These are phyloP conservation scores for Tretioscincus oriximinensis DNA, from an alignment of 2,113 vertebrate genomes.

Conservation along the genomic window DNA sequence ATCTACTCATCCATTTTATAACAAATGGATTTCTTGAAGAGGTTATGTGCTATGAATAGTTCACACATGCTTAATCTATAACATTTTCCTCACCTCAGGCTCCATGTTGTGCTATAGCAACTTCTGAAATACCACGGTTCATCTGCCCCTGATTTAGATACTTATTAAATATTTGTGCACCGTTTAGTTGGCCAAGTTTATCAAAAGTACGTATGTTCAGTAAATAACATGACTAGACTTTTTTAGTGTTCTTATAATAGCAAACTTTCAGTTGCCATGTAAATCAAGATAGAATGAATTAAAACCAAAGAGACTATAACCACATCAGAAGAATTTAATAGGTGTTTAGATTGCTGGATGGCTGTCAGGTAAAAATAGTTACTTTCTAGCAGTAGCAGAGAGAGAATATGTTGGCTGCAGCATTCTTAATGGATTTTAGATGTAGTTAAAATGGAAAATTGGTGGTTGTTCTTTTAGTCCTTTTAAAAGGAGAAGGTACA, in stretches of 20 bases:
- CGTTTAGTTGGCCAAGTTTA: neutral
- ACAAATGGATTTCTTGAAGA: too few relatives aligned
- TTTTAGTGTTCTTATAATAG: neutral
- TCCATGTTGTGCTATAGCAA: too few relatives aligned
- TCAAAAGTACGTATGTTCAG: too few relatives aligned
- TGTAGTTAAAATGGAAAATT: neutral
- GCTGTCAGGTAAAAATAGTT: neutral
- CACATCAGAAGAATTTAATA: neutral
- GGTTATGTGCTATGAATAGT: too few relatives aligned
- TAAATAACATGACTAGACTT: neutral
- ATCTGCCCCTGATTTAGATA: neutral
- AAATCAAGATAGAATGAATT: fast-evolving
- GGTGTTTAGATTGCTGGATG: neutral
- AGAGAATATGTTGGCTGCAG: neutral
- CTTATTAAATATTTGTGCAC: neutral
- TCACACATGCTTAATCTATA: too few relatives aligned
- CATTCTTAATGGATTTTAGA: neutral
- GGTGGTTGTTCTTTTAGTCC: neutral
- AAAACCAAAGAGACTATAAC: neutral
- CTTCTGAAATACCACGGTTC: too few relatives aligned
- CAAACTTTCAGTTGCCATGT: neutral
- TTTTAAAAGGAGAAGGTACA: neutral
- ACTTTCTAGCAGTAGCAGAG: neutral
- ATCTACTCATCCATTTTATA: too few relatives aligned
- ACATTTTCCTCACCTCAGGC: too few relatives aligned